Base-by-base conservation (phyloP, 2,888 invertebrate species). In the Rhopalosiphum nymphaeae region DNA sequence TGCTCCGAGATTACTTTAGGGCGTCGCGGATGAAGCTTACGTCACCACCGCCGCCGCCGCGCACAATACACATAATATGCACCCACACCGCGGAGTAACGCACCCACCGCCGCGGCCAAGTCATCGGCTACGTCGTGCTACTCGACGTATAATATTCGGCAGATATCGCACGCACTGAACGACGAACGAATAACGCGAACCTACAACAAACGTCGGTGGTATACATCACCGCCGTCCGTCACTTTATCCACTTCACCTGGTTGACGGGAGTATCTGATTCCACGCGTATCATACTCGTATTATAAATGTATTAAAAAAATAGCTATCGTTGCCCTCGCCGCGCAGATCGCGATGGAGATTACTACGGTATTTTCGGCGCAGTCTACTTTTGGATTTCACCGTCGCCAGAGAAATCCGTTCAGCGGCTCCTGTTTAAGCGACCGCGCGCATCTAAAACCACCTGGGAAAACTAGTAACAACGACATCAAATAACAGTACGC, bases 341-440 rank as follows among this genome's bases (percentile, higher is more conserved):
- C n/a, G 85, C 42, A 11, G 56, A 91, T 84, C 91, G 91, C 42
- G 90, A 3, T n/a, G 5, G 4, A n/a, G 89, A 25, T 44, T 16
- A n/a, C 5, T 16, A 16, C n/a, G 61, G 21, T 61, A 49, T 67
- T 46, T 11, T 90, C 46, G 42, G 16, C 16, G 10, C 25, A 56
- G 16, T 85, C 56, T 91, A 56, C 91, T 85, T 85, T 85, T 85
- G 84, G 91, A 89, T 46, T 56, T 91, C 91, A 56, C 84, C 11
- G 56, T 36, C 57, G 36, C 11, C n/a, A n/a, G 46, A 36, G 29
- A 29, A 21, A 46, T 26, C 11, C 46, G 1, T 86, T 29, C 7
- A 36, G 78, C 21, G 78, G 36, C 36, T 7, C 21, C 78, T 78
- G n/a, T 21, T 42, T 36, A 36, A 36, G 7, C n/a, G 67, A 21